phyloP scores from a whole-genome alignment of 2,113 vertebrate genomes.

The Daubentonia madagascariensis region DNA sequence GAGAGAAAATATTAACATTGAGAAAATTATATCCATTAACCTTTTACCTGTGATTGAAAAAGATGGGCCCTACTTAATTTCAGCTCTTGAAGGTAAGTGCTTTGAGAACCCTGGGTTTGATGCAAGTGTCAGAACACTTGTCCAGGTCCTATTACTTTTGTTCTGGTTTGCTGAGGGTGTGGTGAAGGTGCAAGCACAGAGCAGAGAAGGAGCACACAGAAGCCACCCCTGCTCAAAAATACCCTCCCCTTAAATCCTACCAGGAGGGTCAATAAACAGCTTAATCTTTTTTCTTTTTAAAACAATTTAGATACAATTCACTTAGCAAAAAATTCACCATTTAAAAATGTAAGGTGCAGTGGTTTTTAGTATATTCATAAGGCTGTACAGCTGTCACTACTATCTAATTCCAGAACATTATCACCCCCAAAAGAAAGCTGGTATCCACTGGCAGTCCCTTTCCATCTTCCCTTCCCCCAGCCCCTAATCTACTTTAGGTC shows the following conservation, averaged over 20 bases:
- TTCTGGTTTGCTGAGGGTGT: neutral
- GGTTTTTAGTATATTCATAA: neutral
- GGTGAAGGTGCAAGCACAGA: neutral
- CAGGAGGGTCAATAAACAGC: neutral
- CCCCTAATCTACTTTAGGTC: neutral
- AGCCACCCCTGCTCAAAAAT: neutral
- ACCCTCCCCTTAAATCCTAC: neutral
- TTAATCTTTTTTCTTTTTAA: neutral
- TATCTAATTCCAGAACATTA: neutral
- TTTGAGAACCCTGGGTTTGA: neutral
- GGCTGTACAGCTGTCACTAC: neutral
- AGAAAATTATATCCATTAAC: neutral
- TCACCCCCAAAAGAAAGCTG: neutral
- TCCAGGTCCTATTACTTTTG: neutral
- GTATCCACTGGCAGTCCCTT: neutral
- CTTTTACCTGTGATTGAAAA: neutral
- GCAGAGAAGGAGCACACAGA: neutral
- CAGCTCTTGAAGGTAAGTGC: neutral
- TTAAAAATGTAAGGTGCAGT: neutral
- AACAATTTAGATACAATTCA: neutral
- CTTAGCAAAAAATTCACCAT: neutral
- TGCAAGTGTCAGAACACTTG: neutral
- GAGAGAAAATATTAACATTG: neutral
- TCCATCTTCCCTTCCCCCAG: neutral
- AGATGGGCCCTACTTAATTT: neutral